Evolutionary conservation across 2,113 vertebrate species (phyloP), one percentile per base, ranked within the genome.

Genomic region (Grammomys dolichurus): DNA sequence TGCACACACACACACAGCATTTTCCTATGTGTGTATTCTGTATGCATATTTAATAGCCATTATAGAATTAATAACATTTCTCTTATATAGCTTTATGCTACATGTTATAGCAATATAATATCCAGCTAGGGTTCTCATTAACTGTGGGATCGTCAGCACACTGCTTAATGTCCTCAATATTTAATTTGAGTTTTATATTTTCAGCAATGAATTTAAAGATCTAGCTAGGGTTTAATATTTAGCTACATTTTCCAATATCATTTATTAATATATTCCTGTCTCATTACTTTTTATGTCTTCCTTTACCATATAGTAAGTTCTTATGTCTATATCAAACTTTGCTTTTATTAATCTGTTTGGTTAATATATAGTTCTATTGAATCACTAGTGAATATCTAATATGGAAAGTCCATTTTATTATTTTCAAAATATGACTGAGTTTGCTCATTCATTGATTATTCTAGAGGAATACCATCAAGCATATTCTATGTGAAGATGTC

Each of bases 141-240:
- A 87, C 48, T 92, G 65, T 80, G 24, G 63, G 31, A 92, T 77
- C 63, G 78, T 94, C 13, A 69, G 40, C 1, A 80, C 92, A 31
- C 90, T 91, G 63, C 16, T 63, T 96, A 87, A 11, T 20, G 3
- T 85, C 13, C 69, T n/a, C 51, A 94, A 69, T 43, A 75, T 94
- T 88, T 95, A 86, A 94, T 92, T 73, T 58, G 28, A 20, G 14
- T 51, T 84, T 88, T 91, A 77, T 65, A 91, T 94, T 95, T 95
- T 89, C 28, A 69, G 63, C 7, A 54, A 78, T 26, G 24, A 89
- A 85, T 93, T 90, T 81, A 94, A 97, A 77, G 26, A 72, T 80
- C 36, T 91, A 93, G 60, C 6, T 72, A 31, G 2, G 7, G 31
- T 91, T 94, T 95, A 65, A 80, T 63, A 90, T 88, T 92, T 92